These are phyloP conservation scores for Amphilophus citrinellus DNA, from an alignment of 2,113 vertebrate genomes.

Conservation along the genomic window DNA sequence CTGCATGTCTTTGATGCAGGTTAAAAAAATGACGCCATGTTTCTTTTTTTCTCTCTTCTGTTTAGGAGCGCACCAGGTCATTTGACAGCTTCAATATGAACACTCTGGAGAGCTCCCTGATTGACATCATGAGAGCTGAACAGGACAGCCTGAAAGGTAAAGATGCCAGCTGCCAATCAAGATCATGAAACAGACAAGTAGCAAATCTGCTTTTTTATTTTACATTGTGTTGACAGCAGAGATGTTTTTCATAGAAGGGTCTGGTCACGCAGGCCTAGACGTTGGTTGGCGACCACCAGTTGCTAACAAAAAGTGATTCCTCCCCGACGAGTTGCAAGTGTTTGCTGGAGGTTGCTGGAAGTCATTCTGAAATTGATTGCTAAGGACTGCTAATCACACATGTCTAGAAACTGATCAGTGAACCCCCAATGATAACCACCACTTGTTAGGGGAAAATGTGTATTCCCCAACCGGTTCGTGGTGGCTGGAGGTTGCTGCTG, in stretches of 20 bases:
- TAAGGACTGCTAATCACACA: too few species aligned
- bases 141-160: constrained; percentile 99
- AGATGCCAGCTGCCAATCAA: background rate
- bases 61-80: constrained; percentile 93
- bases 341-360: too few species aligned
- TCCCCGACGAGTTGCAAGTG: too few species aligned
- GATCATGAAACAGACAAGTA: constrained; percentile 3
- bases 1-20: background rate
- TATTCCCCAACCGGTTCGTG: too few species aligned
- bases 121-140: constrained; percentile 99
- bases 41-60: constrained; percentile 52
- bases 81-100: constrained; percentile 97
- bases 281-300: background rate
- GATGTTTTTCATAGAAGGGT: rapidly evolving
- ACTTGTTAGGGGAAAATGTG: too few species aligned
- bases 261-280: background rate
- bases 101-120: constrained; percentile 97
- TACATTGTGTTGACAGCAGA: background rate
- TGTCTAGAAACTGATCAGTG: too few species aligned
- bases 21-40: background rate
- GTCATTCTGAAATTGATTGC: too few species aligned
- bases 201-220: background rate
- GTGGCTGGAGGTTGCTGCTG: too few species aligned
- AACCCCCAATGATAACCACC: too few species aligned
- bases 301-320: background rate